Evolutionary conservation across 2,113 vertebrate genomes (phyloP), one percentile per base, ranked within the genome.

Genomic region (Scolopax mira): DNA sequence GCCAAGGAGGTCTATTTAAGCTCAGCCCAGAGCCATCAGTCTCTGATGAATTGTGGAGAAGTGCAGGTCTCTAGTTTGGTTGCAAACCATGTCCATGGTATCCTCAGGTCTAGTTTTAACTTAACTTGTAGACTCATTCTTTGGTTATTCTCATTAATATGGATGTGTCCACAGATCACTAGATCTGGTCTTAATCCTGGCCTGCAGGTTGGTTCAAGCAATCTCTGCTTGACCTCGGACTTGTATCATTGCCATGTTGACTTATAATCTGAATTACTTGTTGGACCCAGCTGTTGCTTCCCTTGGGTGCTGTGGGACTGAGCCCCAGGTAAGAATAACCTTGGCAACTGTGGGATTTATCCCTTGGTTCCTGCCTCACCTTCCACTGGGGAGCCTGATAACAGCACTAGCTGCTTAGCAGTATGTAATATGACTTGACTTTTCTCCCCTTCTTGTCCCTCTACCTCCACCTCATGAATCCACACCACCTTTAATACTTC

Each of bases 71-170:
- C 2, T 60, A 3, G 5, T 0, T 66, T 1, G 3, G 8, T 9
- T 66, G 2, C 0, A 62, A 30, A 0, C 0, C 0, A 0, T 41
- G 2, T 3, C 2, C 4, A 0, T 42, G 1, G 33, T 5, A 7
- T 1, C 5, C 55, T 51, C 35, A 10, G 22, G 17, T 52, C 42
- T 39, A 33, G 11, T 0, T 69, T 81, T 6, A 3, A 6, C 1
- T 81, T 6, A 3, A 6, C 1, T n/a, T 18, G 10, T 3, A 18
- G 21, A 3, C 1, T 89, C 39, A 8, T 2, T 84, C 6, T 5
- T 88, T 33, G 27, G 33, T 71, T 23, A 72, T 18, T 13, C 7
- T 15, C 0, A 3, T 9, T 35, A 10, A 12, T 80, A 0, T 15
- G 5, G 9, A 9, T n/a, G 10, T 42, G 4, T 24, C 10, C 39